Conservation (phyloP, 2,888 invertebrate genomes). For the Maniola hyperantus region DNA sequence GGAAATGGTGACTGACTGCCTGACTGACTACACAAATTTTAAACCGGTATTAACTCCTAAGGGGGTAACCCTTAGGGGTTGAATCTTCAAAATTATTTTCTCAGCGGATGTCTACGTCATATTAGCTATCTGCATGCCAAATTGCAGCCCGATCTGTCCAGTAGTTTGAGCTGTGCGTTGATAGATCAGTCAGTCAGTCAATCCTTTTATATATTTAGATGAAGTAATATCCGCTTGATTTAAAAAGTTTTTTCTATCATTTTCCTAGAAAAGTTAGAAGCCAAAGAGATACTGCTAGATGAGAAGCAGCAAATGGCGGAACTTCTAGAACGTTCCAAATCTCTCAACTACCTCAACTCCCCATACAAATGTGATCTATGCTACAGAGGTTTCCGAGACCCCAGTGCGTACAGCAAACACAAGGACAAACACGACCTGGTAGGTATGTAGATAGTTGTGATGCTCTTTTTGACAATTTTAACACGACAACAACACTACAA, state of each 20-base stretch:
- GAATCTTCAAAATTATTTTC: too few species aligned
- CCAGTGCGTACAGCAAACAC: slow-evolving; percentile 59
- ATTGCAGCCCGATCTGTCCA: too few species aligned
- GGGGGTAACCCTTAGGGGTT: too few species aligned
- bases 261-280: slow-evolving; percentile 51
- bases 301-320: slow-evolving; percentile 57
- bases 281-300: slow-evolving; percentile 51
- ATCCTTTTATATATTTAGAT: too few species aligned
- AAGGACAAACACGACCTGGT: slow-evolving; percentile 66
- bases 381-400: slow-evolving; percentile 63
- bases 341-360: slow-evolving; percentile 60
- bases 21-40: too few species aligned
- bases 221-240: too few species aligned
- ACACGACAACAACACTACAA: not conserved
- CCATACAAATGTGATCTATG: slow-evolving; percentile 64
- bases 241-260: not conserved
- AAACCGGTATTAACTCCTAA: too few species aligned
- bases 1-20: too few species aligned
- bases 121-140: too few species aligned
- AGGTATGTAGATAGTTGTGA: slow-evolving; percentile 21
- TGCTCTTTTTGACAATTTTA: not conserved
- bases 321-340: slow-evolving; percentile 49
- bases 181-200: too few species aligned
- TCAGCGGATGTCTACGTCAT: too few species aligned
- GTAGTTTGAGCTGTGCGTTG: too few species aligned